phyloP scores from a whole-genome alignment of 2,797 vertebrate species.

The Myiotriccus ornatus region DNA sequence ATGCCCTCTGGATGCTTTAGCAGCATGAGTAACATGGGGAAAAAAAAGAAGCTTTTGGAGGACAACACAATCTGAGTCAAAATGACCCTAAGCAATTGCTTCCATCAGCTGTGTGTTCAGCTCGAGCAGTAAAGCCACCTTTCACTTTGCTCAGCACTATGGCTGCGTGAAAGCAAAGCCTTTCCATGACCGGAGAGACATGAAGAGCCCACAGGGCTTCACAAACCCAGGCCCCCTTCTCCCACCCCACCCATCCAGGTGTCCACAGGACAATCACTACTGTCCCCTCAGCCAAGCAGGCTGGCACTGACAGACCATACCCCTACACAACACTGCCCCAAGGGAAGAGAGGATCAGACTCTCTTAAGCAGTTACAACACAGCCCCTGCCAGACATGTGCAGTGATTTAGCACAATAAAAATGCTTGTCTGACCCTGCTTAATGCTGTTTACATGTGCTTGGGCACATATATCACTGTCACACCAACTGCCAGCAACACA shows the following conservation, averaged over 20 bases:
- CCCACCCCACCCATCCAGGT: background rate
- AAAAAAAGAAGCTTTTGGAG: background rate
- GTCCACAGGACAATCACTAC: background rate
- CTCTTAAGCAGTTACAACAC: background rate
- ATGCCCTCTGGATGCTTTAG: background rate
- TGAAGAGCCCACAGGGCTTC: rapidly evolving
- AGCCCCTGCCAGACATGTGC: background rate
- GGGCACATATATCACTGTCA: background rate
- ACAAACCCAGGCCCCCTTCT: background rate
- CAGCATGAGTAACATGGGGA: background rate
- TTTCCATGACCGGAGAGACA: background rate
- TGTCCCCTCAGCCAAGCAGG: rapidly evolving
- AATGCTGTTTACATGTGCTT: background rate
- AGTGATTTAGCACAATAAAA: background rate
- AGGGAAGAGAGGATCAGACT: background rate
- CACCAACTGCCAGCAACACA: background rate
- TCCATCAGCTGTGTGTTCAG: background rate
- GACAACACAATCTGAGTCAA: background rate
- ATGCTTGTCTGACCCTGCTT: background rate
- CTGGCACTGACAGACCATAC: background rate
- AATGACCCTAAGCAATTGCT: background rate
- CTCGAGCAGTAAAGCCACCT: background rate
- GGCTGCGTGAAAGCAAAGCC: background rate
- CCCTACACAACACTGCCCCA: background rate
- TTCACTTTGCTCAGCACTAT: background rate